phyloP scores from a whole-genome alignment of 2,888 invertebrate species.

The Coelinius sp. region DNA sequence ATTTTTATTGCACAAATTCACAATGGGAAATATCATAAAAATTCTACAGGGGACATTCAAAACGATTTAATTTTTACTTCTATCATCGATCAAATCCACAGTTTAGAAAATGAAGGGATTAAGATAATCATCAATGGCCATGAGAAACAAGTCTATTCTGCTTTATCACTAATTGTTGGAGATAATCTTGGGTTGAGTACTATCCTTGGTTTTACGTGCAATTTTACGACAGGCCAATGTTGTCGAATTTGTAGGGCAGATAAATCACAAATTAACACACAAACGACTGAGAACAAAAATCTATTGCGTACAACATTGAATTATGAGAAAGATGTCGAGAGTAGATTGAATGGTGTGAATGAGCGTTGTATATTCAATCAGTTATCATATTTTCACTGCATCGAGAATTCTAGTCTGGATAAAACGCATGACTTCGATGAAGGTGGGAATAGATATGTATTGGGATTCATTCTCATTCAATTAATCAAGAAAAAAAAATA shows the following conservation, averaged over 20 bases:
- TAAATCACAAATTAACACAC: constrained; percentile 21
- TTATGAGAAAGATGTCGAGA: neutral
- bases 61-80: constrained; percentile 40
- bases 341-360: constrained; percentile 25
- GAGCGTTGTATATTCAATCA: constrained; percentile 43
- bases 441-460: constrained; percentile 37
- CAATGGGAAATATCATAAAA: too few species aligned
- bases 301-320: neutral
- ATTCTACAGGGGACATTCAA: neutral
- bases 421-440: constrained; percentile 43
- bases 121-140: constrained; percentile 15
- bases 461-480: constrained; percentile 37
- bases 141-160: constrained; percentile 28
- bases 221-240: constrained; percentile 32
- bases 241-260: constrained; percentile 37
- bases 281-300: neutral
- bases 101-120: constrained; percentile 38
- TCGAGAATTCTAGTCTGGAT: constrained; percentile 35
- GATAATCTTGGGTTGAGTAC: constrained; percentile 40
- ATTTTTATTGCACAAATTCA: too few species aligned
- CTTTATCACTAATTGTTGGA: constrained; percentile 29
- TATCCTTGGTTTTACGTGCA: constrained; percentile 30
- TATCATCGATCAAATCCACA: constrained; percentile 33
- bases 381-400: constrained; percentile 37
- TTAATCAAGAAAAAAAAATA: constrained; percentile 31